phyloP scores from a whole-genome alignment of 2,113 vertebrate species.

The Psilopogon haemacephalus region DNA sequence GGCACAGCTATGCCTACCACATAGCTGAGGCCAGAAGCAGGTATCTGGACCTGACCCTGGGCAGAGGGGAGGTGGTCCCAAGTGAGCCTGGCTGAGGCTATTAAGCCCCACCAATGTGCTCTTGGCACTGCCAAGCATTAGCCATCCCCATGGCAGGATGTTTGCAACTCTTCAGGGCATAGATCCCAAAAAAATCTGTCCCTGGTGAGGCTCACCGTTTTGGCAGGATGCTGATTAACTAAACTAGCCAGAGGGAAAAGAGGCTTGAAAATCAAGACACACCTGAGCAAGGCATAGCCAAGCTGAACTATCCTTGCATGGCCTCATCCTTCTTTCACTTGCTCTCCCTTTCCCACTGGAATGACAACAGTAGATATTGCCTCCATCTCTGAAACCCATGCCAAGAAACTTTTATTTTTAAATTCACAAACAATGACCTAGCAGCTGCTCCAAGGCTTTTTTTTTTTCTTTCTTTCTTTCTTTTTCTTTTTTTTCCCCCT shows the following conservation, averaged over 20 bases:
- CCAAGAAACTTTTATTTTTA: conserved; percentile 80
- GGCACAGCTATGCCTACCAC: background rate
- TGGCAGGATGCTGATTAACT: conserved; percentile 26
- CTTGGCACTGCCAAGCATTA: background rate
- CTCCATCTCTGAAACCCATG: conserved; percentile 41
- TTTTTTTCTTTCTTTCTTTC: background rate
- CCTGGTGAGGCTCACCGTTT: background rate
- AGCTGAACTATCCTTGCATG: conserved; percentile 2
- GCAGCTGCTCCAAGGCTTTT: conserved; percentile 49
- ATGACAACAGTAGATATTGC: background rate
- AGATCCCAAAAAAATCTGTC: background rate
- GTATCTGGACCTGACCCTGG: background rate
- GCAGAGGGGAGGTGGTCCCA: background rate
- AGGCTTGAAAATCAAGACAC: conserved; percentile 30
- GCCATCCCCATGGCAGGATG: background rate
- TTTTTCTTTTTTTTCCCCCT: background rate
- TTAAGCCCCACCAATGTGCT: background rate
- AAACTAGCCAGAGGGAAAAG: conserved; percentile 43
- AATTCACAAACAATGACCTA: conserved; percentile 74
- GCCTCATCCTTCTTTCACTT: background rate
- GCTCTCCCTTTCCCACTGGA: background rate
- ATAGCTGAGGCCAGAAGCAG: background rate
- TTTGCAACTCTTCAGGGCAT: background rate
- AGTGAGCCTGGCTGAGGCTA: background rate
- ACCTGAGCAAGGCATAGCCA: conserved; percentile 45